A percentile compares a stretch with the other conserved stretches of the same genome.
phyloP scores from a whole-genome alignment of 2,797 vertebrate species.

The Acanthurus tractus region DNA sequence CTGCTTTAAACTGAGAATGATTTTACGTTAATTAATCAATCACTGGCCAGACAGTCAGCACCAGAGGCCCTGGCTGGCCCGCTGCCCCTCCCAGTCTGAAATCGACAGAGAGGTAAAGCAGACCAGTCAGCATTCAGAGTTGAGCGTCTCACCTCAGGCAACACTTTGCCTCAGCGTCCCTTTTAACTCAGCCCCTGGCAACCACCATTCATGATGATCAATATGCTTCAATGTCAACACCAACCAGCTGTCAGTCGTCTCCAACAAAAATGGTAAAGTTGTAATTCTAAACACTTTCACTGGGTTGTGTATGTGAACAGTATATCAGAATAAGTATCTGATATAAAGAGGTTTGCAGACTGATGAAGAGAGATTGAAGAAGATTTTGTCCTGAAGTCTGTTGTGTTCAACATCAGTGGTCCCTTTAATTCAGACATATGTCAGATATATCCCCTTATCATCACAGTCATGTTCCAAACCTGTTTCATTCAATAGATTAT shows the following conservation, averaged over 20 bases:
- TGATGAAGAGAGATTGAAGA: background rate
- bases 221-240: constrained; percentile 80
- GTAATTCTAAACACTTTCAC: background rate
- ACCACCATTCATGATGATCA: constrained; percentile 57
- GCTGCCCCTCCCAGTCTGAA: constrained; percentile 48
- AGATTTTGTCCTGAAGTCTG: background rate
- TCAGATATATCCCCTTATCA: background rate
- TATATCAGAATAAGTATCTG: background rate
- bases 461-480: background rate
- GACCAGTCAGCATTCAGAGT: constrained; percentile 77
- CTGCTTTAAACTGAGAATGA: constrained; percentile 45
- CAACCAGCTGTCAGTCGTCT: constrained; percentile 35
- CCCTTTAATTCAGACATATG: background rate
- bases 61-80: constrained; percentile 64
- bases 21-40: constrained; percentile 67
- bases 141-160: constrained; percentile 72
- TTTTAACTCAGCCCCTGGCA: constrained; percentile 56
- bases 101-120: constrained; percentile 75
- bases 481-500: too few relatives aligned
- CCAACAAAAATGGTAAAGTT: background rate
- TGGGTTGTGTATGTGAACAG: background rate
- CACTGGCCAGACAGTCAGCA: constrained; percentile 71
- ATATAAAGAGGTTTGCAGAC: background rate
- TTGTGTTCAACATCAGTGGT: background rate
- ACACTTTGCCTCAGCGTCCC: constrained; percentile 37